These are phyloP conservation scores for Xanthorhoe spadicearia DNA, from an alignment of 2,888 invertebrate genomes.

Conservation along the genomic window DNA sequence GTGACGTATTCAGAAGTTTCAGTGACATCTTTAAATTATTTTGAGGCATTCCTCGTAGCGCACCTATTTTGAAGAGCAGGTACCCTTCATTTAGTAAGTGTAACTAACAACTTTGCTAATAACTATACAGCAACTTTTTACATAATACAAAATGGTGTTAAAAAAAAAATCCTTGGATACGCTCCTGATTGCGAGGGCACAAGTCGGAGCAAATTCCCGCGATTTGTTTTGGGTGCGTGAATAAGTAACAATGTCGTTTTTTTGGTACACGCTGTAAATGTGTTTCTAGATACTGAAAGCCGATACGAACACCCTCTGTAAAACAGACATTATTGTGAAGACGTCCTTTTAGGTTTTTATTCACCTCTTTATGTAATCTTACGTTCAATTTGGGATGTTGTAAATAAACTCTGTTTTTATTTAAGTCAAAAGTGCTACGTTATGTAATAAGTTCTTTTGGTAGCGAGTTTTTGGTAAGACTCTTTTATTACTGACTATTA, in stretches of 20 bases:
- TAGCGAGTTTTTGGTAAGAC: no score
- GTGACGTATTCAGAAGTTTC: conserved; percentile 7
- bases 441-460: no score
- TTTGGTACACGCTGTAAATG: conserved; percentile 28
- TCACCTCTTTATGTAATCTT: neutral
- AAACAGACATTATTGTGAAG: conserved; percentile 6
- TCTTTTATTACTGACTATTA: no score
- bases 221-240: conserved; percentile 30
- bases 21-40: neutral
- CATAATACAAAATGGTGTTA: no score
- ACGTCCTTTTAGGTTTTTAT: conserved; percentile 2
- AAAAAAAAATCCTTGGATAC: conserved; percentile 15
- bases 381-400: neutral
- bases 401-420: neutral
- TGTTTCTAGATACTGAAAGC: conserved; percentile 25
- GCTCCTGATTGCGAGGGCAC: conserved; percentile 20
- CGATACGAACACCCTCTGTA: conserved; percentile 13
- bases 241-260: conserved; percentile 31
- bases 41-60: no score
- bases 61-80: no score
- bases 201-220: conserved; percentile 29
- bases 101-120: no score
- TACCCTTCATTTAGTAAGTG: no score
- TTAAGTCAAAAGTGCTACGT: neutral
- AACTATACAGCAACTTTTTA: no score